Conservation (phyloP, 2,113 vertebrate species). For the Rousettus leschenaultii region DNA sequence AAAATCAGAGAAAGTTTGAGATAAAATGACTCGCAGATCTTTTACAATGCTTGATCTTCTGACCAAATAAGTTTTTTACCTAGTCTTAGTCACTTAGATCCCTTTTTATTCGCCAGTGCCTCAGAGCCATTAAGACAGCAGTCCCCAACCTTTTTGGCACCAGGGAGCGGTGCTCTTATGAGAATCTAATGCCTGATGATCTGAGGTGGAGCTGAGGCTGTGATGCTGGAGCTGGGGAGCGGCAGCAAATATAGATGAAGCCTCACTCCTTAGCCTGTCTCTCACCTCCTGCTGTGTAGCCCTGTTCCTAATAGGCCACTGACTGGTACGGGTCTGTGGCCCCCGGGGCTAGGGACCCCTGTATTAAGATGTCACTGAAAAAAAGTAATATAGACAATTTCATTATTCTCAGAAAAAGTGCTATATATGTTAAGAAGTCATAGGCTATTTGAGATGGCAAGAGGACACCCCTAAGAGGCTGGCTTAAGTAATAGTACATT, state of each 20-base stretch:
- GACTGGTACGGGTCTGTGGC: too few relatives aligned
- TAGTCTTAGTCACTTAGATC: neutral
- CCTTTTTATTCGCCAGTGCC: neutral
- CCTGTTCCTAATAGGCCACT: too few relatives aligned
- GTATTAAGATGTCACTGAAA: neutral
- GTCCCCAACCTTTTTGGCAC: too few relatives aligned
- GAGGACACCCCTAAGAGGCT: neutral
- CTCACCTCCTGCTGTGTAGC: too few relatives aligned
- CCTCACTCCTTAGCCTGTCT: too few relatives aligned
- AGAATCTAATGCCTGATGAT: too few relatives aligned
- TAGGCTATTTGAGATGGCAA: neutral
- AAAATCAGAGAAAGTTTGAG: neutral
- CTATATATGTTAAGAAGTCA: neutral
- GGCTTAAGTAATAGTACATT: neutral
- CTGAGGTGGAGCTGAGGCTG: too few relatives aligned
- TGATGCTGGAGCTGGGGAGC: too few relatives aligned
- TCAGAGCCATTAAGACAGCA: neutral
- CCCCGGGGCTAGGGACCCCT: too few relatives aligned
- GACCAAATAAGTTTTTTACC: neutral
- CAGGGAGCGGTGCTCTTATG: too few relatives aligned
- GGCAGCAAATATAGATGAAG: too few relatives aligned
- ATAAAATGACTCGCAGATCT: neutral
- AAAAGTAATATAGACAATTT: neutral
- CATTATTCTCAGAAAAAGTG: neutral
- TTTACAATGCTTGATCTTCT: neutral